Evolutionary conservation across 2,888 invertebrate species (phyloP).

Genomic region (Chymomyza amoena): DNA sequence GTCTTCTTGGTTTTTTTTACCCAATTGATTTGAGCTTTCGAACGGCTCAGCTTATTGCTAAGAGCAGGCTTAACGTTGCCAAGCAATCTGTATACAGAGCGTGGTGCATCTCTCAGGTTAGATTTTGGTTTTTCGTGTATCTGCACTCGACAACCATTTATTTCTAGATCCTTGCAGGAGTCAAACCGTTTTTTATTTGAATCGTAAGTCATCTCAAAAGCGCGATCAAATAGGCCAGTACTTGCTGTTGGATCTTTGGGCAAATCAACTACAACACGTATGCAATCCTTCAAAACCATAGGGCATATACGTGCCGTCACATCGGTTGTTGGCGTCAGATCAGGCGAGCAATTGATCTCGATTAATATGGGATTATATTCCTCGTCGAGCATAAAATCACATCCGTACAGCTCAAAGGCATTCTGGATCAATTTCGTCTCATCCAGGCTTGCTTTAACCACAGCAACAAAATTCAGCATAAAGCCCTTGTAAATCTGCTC

Average conservation of each 20-base stretch:
- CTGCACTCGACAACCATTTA: too few species aligned
- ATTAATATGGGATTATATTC: slow-evolving; percentile 92
- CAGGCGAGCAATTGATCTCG: slow-evolving; percentile 94
- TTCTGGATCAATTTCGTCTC: slow-evolving; percentile 84
- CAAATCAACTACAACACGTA: slow-evolving; percentile 86
- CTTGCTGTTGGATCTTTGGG: slow-evolving; percentile 76
- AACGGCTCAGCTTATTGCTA: too few species aligned
- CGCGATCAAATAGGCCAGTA: slow-evolving; percentile 83
- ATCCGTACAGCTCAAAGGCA: slow-evolving; percentile 93
- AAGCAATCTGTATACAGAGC: too few species aligned
- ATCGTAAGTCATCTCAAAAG: slow-evolving; percentile 76
- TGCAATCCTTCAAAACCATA: slow-evolving; percentile 88
- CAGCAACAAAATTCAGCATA: slow-evolving; percentile 89
- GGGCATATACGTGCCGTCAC: slow-evolving; percentile 91
- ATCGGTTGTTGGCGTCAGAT: slow-evolving; percentile 88
- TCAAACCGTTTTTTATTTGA: slow-evolving; percentile 15
- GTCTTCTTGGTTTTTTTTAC: too few species aligned
- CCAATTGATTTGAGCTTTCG: too few species aligned
- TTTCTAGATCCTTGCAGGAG: too few species aligned
- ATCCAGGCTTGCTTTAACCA: slow-evolving; percentile 88
- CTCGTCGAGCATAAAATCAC: slow-evolving; percentile 94
- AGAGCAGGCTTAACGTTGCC: too few species aligned
- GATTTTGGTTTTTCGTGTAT: too few species aligned
- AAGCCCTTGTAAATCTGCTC: slow-evolving; percentile 90
- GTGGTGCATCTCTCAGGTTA: too few species aligned